A percentile compares a stretch with the other conserved stretches of the same genome.
Conservation (phyloP, 2,113 vertebrate species). For the Oreotrochilus melanogaster region DNA sequence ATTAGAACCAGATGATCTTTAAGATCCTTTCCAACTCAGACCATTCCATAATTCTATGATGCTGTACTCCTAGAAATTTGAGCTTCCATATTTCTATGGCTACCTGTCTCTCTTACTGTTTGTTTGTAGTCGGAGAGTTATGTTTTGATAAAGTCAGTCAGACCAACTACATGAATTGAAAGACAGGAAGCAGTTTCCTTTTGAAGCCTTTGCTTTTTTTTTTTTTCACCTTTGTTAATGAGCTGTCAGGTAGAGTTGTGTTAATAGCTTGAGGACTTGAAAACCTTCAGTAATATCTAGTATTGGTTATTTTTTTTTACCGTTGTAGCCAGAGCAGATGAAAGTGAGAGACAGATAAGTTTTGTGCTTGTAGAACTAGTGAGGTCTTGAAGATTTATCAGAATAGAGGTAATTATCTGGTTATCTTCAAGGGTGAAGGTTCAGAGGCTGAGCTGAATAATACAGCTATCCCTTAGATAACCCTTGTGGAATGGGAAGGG, state of each 20-base stretch:
- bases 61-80: background rate
- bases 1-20: too few relatives aligned
- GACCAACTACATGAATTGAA: background rate
- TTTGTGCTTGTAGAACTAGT: background rate
- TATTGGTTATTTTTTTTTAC: background rate
- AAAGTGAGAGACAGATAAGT: background rate
- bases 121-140: background rate
- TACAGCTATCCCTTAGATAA: background rate
- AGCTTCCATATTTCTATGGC: background rate
- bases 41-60: too few relatives aligned
- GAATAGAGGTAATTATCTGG: background rate
- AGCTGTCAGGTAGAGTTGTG: background rate
- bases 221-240: background rate
- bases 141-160: background rate
- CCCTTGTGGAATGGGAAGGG: background rate
- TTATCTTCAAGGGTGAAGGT: background rate
- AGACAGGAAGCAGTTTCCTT: background rate
- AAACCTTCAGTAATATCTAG: background rate
- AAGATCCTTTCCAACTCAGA: too few relatives aligned
- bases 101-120: background rate
- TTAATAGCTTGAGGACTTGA: background rate
- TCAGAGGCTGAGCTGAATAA: background rate
- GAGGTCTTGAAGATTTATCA: background rate
- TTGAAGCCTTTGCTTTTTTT: background rate
- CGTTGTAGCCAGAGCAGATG: background rate